phyloP scores from a whole-genome alignment of 2,888 invertebrate genomes.

The Pegoplata infirma region DNA sequence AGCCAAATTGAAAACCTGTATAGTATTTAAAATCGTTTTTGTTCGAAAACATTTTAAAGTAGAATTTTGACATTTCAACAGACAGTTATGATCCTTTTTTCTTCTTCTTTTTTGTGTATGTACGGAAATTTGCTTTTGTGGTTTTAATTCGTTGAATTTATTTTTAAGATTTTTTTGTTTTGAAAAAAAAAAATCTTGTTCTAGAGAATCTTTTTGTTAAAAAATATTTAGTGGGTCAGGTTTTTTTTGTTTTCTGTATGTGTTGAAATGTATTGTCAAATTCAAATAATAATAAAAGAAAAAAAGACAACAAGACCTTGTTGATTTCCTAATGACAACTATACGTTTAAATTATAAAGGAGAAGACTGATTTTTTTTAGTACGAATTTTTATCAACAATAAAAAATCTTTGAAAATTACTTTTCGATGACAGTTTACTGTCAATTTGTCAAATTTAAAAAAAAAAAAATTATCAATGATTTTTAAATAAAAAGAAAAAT shows the following conservation, averaged over 20 bases:
- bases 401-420: conserved; percentile 38
- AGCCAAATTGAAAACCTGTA: conserved; percentile 26
- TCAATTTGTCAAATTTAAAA: conserved; percentile 56
- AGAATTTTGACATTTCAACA: conserved; percentile 36
- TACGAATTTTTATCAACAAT: conserved; percentile 26
- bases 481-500: background rate
- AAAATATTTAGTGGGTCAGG: conserved; percentile 51
- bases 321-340: conserved; percentile 60
- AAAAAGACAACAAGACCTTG: conserved; percentile 44
- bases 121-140: conserved; percentile 53
- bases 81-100: conserved; percentile 49
- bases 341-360: background rate
- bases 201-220: conserved; percentile 49
- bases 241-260: background rate
- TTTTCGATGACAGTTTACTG: conserved; percentile 55
- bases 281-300: background rate
- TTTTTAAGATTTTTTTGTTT: conserved; percentile 3
- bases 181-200: conserved; percentile 36
- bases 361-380: conserved; percentile 3
- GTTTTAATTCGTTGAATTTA: conserved; percentile 55
- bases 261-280: conserved; percentile 35
- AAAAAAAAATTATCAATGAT: conserved; percentile 4
- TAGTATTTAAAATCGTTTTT: background rate
- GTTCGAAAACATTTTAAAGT: background rate
- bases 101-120: conserved; percentile 13